Evolutionary conservation across 53 echinoderm and acorn worm genomes (phyloP).

Genomic region (Paelopatides confundens): DNA sequence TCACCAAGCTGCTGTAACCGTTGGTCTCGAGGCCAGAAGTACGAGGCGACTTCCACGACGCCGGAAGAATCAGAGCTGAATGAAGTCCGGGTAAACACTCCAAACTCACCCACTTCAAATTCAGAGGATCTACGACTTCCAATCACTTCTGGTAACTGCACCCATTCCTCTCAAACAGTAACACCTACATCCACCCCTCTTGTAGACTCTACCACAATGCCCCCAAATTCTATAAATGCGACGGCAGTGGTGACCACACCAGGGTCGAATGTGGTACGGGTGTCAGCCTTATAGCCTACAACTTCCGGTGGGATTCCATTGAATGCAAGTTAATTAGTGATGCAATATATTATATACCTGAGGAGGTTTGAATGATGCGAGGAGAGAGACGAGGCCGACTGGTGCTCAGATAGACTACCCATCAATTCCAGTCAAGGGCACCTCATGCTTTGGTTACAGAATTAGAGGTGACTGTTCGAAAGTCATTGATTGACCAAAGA

Average conservation of each 20-base stretch:
- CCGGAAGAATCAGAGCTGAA: slow-evolving; percentile 84
- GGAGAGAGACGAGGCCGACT: background rate
- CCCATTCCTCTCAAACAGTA: slow-evolving; percentile 11
- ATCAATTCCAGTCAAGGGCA: background rate
- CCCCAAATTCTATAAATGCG: slow-evolving; percentile 38
- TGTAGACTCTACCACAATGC: slow-evolving; percentile 12
- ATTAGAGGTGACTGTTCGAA: background rate
- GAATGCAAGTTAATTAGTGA: slow-evolving; percentile 12
- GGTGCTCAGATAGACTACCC: background rate
- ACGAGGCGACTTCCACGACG: slow-evolving; percentile 80
- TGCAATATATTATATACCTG: slow-evolving; percentile 27
- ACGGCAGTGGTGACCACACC: slow-evolving; percentile 51
- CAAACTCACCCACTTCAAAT: slow-evolving; percentile 34
- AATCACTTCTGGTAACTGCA: slow-evolving; percentile 68
- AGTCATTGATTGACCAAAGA: background rate
- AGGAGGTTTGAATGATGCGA: too few species aligned
- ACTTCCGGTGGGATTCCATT: slow-evolving; percentile 34
- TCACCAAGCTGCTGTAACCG: slow-evolving; percentile 81
- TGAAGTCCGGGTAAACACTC: slow-evolving; percentile 77
- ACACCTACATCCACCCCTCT: slow-evolving; percentile 38
- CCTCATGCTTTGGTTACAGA: background rate
- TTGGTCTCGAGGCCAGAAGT: slow-evolving; percentile 77
- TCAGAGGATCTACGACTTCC: slow-evolving; percentile 50
- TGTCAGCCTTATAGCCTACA: slow-evolving; percentile 94
- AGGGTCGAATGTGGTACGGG: slow-evolving; percentile 77